Percentiles rank a stretch among this genome's conserved stretches.
These are phyloP conservation scores for Syrmaticus mikado DNA, from an alignment of 2,113 vertebrate genomes.

Conservation along the genomic window DNA sequence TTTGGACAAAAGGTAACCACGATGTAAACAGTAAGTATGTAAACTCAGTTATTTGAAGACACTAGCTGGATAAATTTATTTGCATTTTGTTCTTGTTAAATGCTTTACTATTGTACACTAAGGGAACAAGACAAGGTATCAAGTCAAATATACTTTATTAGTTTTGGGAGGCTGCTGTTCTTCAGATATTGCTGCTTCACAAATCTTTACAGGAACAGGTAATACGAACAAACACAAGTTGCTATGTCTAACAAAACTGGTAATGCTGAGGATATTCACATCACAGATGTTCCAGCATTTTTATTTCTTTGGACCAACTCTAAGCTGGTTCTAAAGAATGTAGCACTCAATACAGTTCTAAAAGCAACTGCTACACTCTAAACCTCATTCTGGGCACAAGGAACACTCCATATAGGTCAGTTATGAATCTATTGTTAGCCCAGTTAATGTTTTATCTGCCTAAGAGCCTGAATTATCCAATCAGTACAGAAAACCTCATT, in stretches of 20 bases:
- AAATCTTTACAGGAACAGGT: neutral
- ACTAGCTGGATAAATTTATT: neutral
- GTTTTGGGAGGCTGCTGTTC: neutral
- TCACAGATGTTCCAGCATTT: neutral
- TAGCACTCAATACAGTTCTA: neutral
- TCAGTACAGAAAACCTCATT: neutral
- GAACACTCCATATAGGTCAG: neutral
- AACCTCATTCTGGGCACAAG: neutral
- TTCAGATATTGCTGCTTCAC: accelerated
- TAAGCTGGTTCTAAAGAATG: neutral
- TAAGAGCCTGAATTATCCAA: neutral
- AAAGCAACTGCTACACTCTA: accelerated
- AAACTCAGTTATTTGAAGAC: neutral
- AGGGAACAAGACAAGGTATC: neutral
- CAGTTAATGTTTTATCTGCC: neutral
- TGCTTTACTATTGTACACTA: neutral
- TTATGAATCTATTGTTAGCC: neutral
- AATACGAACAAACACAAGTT: neutral
- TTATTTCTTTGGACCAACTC: neutral
- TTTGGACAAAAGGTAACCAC: neutral
- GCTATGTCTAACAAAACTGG: neutral
- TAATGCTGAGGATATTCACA: neutral
- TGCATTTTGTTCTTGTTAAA: neutral
- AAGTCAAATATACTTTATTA: neutral
- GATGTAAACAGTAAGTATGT: accelerated